phyloP scores from a whole-genome alignment of 2,797 vertebrate genomes.

The Lithobates sylvaticus region DNA sequence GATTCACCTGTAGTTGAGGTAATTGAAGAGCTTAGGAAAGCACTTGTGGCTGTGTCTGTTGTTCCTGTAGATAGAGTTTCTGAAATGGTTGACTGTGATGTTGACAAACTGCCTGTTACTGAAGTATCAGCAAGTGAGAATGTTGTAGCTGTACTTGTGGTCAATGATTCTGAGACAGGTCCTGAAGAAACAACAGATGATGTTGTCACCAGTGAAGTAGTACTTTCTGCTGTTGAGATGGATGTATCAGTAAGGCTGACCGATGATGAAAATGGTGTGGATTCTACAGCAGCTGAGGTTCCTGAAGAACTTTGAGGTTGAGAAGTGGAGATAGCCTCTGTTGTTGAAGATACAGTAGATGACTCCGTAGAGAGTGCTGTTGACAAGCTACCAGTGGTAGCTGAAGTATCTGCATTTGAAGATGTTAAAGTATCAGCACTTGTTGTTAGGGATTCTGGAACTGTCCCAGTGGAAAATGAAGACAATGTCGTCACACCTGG shows the following conservation, averaged over 20 bases:
- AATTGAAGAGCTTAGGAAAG: neutral
- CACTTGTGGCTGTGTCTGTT: neutral
- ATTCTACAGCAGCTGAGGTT: neutral
- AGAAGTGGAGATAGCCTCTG: neutral
- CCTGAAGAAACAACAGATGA: too few relatives aligned
- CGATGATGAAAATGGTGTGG: too few relatives aligned
- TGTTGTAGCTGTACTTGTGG: neutral
- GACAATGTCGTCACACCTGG: neutral
- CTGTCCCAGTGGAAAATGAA: neutral
- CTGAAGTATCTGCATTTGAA: neutral
- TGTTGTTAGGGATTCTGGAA: neutral
- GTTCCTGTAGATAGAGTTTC: neutral
- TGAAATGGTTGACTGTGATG: neutral
- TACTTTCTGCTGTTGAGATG: too few relatives aligned
- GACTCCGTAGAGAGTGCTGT: neutral
- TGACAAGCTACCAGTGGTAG: neutral
- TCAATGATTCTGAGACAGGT: too few relatives aligned
- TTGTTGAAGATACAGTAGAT: neutral
- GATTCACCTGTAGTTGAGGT: neutral
- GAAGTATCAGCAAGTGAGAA: neutral
- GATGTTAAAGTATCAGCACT: neutral
- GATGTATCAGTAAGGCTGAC: too few relatives aligned
- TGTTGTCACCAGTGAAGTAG: too few relatives aligned
- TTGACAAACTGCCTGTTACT: neutral
- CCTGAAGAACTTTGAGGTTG: neutral